A percentile compares a stretch with the other conserved stretches of the same genome.
Evolutionary conservation across 2,797 vertebrate species (phyloP).

Genomic region (Eidolon dupreanum): DNA sequence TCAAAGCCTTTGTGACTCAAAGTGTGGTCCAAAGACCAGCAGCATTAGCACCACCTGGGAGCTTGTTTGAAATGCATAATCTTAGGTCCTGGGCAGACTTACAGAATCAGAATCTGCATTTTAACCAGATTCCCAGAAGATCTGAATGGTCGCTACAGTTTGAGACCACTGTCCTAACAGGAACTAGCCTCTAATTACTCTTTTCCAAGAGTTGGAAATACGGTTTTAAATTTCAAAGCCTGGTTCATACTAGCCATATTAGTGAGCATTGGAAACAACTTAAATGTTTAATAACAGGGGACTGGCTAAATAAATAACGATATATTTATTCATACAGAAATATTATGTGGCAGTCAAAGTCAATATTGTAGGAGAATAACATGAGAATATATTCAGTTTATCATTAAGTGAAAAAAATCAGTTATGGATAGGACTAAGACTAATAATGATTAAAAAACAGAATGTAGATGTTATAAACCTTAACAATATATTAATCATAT

Average conservation of each 20-base stretch:
- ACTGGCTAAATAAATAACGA: neutral
- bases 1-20: neutral
- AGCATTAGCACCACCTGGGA: neutral
- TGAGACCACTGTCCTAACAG: neutral
- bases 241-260: slow-evolving; percentile 1
- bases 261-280: neutral
- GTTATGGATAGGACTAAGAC: neutral
- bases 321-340: neutral
- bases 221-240: slow-evolving; percentile 9
- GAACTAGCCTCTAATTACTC: neutral
- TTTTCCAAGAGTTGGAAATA: neutral
- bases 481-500: neutral
- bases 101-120: neutral
- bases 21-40: neutral
- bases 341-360: neutral
- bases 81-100: neutral
- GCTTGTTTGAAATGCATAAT: neutral
- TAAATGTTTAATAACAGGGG: neutral
- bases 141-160: neutral
- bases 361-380: neutral
- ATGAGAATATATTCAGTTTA: slow-evolving; percentile 4
- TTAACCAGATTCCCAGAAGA: neutral
- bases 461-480: neutral
- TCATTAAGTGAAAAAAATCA: slow-evolving; percentile 30
- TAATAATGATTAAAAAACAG: neutral